phyloP scores from a whole-genome alignment of 1,140 invertebrate genomes.

The Achroia grisella region DNA sequence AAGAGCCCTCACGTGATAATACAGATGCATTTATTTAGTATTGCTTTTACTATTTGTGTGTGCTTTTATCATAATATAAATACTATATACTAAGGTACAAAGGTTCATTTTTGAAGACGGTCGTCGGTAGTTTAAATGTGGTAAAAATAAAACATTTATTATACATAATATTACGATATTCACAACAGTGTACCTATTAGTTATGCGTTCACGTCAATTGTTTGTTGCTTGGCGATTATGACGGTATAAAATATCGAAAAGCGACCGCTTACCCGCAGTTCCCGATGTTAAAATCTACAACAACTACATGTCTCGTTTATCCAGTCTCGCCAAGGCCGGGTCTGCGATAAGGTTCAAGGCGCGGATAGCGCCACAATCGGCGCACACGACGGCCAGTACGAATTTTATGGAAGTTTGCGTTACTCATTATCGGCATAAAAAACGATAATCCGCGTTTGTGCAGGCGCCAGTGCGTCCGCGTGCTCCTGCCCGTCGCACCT shows the following conservation, averaged over 20 bases:
- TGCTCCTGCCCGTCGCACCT: constrained; percentile 25
- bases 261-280: constrained; percentile 31
- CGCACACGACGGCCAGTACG: constrained; percentile 25
- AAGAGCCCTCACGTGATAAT: too few species aligned
- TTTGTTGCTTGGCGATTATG: constrained; percentile 43
- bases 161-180: not conserved
- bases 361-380: constrained; percentile 33
- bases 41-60: too few species aligned
- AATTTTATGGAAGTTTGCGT: constrained; percentile 49
- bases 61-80: not conserved
- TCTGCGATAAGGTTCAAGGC: constrained; percentile 34
- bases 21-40: too few species aligned
- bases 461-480: constrained; percentile 31
- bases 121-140: not conserved
- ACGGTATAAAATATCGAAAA: constrained; percentile 35
- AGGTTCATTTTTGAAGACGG: not conserved
- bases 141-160: not conserved
- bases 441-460: constrained; percentile 48
- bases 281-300: constrained; percentile 29
- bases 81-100: not conserved
- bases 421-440: constrained; percentile 50
- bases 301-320: constrained; percentile 25
- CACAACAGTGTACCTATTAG: constrained; percentile 15
- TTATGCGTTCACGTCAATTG: constrained; percentile 37
- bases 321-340: constrained; percentile 26